Evolutionary conservation across 2,888 invertebrate genomes (phyloP).

Genomic region (Eulithis testata): DNA sequence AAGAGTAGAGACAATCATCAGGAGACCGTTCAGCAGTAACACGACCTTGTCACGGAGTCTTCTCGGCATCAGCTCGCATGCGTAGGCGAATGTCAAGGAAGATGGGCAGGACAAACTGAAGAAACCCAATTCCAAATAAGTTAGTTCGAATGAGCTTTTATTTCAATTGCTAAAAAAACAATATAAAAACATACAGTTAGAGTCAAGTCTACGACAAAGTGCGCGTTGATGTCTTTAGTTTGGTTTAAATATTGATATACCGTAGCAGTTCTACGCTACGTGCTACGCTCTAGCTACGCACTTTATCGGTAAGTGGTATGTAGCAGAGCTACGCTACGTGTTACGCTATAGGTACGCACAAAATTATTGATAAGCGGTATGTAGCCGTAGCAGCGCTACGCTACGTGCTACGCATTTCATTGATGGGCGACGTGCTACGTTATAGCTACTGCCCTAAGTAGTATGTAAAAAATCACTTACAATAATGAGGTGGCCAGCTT

Average conservation of each 20-base stretch:
- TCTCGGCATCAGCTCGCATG: constrained; percentile 66
- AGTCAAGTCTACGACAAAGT: neutral
- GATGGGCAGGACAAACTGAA: constrained; percentile 70
- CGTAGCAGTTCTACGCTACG: constrained; percentile 9
- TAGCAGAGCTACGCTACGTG: no score
- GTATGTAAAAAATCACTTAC: constrained; percentile 56
- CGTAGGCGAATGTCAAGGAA: constrained; percentile 66
- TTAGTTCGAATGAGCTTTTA: no score
- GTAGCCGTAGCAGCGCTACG: no score
- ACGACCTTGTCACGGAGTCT: constrained; percentile 63
- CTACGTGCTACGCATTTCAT: neutral
- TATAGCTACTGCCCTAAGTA: no score
- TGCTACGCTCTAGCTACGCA: neutral
- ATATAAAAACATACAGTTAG: no score
- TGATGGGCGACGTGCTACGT: no score
- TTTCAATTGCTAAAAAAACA: no score
- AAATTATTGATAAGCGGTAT: no score
- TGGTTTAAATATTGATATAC: neutral
- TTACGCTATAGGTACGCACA: no score
- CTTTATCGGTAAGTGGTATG: no score
- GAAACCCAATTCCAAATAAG: no score
- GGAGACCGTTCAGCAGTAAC: constrained; percentile 64
- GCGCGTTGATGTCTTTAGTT: constrained; percentile 14
- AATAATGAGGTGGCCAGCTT: constrained; percentile 70
- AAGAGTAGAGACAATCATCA: constrained; percentile 64